Evolutionary conservation across 2,113 vertebrate species (phyloP), one percentile per base, ranked within the genome.

Genomic region (Phoxinus phoxinus): DNA sequence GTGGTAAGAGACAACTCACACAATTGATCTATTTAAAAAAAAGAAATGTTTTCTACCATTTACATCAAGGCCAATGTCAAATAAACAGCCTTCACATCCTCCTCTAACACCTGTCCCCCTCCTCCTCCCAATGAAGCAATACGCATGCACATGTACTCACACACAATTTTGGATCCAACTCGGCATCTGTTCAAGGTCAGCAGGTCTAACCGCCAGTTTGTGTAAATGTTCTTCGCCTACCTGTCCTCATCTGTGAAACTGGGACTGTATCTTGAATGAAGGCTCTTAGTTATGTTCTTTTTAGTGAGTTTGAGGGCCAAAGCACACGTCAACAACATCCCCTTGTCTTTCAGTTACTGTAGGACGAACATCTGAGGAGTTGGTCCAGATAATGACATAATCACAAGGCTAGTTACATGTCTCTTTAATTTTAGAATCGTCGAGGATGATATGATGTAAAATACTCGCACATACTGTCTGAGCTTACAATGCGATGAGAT

Each of bases 41-140:
- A 74, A 48, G 17, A n/a, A 21, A 32, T 32, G 7, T 67, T 76
- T 89, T 89, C 89, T 85, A 86, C 75, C 63, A 76, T 87, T 87
- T 88, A 83, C 74, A 89, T 90, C 89, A 91, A 90, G 90, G 89
- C 85, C 87, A 86, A 69, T 85, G 89, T 86, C 84, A 87, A 82
- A 85, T 86, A 90, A 90, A 84, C 86, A 89, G 53, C 81, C 85
- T 85, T 86, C 85, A 87, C 76, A 89, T 35, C 48, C 56, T 67
- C 58, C 84, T 73, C 83, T 61, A 78, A 23, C 41, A 46, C 82
- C 48, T 32, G 35, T 32, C 8, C 82, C 59, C 72, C 69, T 41
- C 78, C 69, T 41, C 78, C 61, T 71, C 61, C 23, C n/a, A 74
- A 23, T 58, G 13, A 81, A 86, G 63, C 74, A 56, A 67, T 44